Percentiles rank a stretch among this genome's conserved stretches.
Conservation (phyloP, 2,797 vertebrate species). For the Distichodus sexfasciatus region DNA sequence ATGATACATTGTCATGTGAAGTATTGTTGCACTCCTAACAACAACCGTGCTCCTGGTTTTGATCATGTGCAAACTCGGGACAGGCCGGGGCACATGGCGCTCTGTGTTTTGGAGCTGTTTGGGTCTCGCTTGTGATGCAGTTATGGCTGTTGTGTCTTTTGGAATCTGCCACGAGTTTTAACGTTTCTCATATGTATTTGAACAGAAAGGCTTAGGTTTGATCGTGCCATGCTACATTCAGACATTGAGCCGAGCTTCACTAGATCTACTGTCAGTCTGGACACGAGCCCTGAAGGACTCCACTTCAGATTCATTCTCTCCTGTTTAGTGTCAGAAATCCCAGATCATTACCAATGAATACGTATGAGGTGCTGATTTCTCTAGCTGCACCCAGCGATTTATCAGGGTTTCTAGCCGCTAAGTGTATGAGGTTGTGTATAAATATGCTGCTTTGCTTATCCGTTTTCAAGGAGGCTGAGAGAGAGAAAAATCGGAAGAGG, state of each 20-base stretch:
- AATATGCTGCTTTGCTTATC: conserved; percentile 4
- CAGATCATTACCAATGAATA: background rate
- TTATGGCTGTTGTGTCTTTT: no score
- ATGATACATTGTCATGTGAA: no score
- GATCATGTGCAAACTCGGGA: no score
- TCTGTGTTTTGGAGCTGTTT: no score
- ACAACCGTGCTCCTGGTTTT: no score
- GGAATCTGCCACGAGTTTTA: no score
- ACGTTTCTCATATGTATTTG: no score
- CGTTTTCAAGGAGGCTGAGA: conserved; percentile 6
- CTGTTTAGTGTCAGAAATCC: background rate
- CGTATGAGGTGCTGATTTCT: background rate
- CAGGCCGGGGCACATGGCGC: no score
- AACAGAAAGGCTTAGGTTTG: no score
- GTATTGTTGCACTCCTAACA: no score
- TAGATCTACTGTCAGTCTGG: background rate
- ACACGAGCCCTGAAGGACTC: background rate
- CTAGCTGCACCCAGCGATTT: background rate
- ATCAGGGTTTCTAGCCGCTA: conserved; percentile 3
- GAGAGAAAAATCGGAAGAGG: conserved; percentile 2
- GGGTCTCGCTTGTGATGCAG: no score
- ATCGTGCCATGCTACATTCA: no score
- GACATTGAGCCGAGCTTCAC: background rate
- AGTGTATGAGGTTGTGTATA: conserved; percentile 16
- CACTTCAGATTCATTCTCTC: background rate